Base-by-base conservation (phyloP, 2,113 vertebrate species). In the Oreochromis tanganicae region DNA sequence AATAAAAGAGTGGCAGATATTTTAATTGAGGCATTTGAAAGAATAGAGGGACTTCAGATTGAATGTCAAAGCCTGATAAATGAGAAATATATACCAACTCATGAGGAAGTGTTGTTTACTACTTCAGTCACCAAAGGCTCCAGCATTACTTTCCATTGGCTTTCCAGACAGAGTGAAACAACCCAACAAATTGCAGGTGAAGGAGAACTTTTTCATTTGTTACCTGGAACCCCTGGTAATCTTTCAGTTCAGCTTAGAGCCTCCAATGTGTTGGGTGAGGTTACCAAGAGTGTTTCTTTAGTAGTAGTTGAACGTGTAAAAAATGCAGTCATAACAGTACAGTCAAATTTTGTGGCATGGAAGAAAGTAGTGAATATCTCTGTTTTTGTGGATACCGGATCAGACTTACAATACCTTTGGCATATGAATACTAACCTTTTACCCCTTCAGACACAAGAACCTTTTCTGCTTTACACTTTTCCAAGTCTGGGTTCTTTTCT, bases 401-500 rank as follows among this genome's bases (percentile, higher is more conserved):
- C 95, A 8, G 88, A 96, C 48, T 86, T 97, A n/a, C 57, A 92
- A 17, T 97, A 96, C 13, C 32, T 89, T 68, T 97, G 97, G 97
- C 85, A 63, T 48, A 2, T 96, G 7, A 89, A 87, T 24, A 48
- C 79, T 9, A 81, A 91, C 56, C 32, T 11, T 12, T 54, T 57
- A 41, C 81, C 89, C 9, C 8, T 92, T 10, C 68, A 84, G 63
- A 94, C 94, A 46, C 50, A 83, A 12, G 83, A 21, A 4, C 94
- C 95, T 9, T 95, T 92, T 84, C 55, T 97, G 3, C 82, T 91
- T 46, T 91, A 96, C 43, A 85, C 78, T 9, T 97, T 96, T 66
- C 54, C 85, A 29, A 90, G 55, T 27, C 27, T 90, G 21, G 96
- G 96, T 5, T 48, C 43, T 57, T 80, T 61, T 79, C 48, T 86